phyloP scores from a whole-genome alignment of 2,113 vertebrate species.

The Buteo buteo region DNA sequence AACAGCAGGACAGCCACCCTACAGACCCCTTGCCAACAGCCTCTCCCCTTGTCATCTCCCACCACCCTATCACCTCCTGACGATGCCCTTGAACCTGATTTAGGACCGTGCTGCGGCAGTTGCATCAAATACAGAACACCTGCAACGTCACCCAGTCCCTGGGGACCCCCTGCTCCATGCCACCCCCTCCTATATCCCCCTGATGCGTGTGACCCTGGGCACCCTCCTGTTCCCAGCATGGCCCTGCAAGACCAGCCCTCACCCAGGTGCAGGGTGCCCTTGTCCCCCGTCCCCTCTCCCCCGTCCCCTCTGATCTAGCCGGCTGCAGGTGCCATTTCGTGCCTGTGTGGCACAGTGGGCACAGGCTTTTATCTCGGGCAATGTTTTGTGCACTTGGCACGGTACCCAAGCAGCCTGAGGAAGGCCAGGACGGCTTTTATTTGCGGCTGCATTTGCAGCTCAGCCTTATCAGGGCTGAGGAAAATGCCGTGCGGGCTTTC shows the following conservation, averaged over 20 bases:
- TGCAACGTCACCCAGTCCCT: not conserved
- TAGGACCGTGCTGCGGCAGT: not conserved
- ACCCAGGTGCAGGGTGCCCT: not conserved
- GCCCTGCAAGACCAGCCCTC: not conserved
- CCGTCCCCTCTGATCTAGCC: not conserved
- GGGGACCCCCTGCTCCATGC: not conserved
- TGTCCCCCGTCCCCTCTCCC: fast-evolving
- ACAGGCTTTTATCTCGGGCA: not conserved
- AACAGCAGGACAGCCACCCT: not conserved
- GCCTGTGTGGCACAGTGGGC: fast-evolving
- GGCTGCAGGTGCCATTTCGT: not conserved
- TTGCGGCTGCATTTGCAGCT: not conserved
- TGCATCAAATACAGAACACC: not conserved
- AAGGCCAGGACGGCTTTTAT: not conserved
- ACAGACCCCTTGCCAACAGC: not conserved
- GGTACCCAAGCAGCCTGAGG: fast-evolving
- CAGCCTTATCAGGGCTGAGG: not conserved
- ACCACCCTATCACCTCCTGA: not conserved
- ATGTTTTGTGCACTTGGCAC: fast-evolving
- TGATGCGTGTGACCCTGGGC: fast-evolving
- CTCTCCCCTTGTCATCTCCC: not conserved
- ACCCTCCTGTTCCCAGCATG: fast-evolving
- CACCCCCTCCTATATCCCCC: fast-evolving
- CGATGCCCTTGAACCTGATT: not conserved
- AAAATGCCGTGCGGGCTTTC: not conserved